phyloP scores from a whole-genome alignment of 2,888 invertebrate species.

The Leuctra nigra region DNA sequence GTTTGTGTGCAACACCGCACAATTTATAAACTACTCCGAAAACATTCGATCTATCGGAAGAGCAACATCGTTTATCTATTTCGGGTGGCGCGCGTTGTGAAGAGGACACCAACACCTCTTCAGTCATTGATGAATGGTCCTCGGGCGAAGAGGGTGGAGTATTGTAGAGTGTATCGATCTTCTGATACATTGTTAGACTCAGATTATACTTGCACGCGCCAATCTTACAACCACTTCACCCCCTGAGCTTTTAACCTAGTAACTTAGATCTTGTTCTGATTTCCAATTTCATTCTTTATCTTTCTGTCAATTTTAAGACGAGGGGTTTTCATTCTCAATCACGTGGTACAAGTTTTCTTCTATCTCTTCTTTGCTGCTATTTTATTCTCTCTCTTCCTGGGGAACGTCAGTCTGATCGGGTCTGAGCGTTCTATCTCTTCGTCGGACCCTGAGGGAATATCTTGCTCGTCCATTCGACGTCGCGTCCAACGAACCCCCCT shows the following conservation, averaged over 20 bases:
- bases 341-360: not conserved
- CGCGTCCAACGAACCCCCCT: not conserved
- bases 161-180: no score
- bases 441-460: not conserved
- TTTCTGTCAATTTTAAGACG: not conserved
- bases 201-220: no score
- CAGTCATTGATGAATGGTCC: not conserved
- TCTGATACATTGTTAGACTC: no score
- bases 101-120: conserved; percentile 3
- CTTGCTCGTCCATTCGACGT: not conserved
- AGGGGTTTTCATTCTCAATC: no score
- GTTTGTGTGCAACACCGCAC: not conserved
- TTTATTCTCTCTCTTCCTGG: conserved; percentile 4
- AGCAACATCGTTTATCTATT: not conserved
- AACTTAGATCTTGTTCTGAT: not conserved
- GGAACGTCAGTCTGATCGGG: not conserved
- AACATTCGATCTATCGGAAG: not conserved
- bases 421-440: conserved; percentile 3
- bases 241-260: no score
- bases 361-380: conserved; percentile 9
- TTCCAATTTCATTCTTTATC: not conserved
- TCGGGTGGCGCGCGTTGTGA: not conserved
- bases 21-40: not conserved
- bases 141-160: not conserved
- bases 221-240: no score